Base-by-base conservation (phyloP, 1,140 invertebrate species). In the Penaeus japonicus region DNA sequence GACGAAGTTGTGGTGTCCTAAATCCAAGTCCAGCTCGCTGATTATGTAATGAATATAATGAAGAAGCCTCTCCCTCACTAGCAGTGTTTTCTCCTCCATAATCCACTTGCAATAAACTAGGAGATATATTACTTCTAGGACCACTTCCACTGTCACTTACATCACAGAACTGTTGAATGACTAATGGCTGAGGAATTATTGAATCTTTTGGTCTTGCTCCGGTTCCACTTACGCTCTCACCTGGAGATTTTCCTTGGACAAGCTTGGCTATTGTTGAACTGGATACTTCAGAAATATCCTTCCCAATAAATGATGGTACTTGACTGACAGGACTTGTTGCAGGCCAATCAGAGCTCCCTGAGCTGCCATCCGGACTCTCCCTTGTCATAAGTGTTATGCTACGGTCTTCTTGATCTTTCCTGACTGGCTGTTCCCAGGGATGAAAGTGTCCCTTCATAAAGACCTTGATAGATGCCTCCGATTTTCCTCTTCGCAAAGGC, bases 291-390 rank as follows among this genome's bases (percentile, higher is more conserved):
- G 80, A 30, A 77, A 81, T n/a, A 18, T 73, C 86, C 15, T 88
- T 39, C 27, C 24, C 24, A 24, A 30, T 78, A 17, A 88, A 55
- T 18, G 57, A n/a, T 20, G 32, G 1, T 22, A 65, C 22, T 4
- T 78, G 79, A 59, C 73, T 53, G 12, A 47, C 55, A 59, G 80
- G 80, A 75, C 85, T 87, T 53, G 78, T 87, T 53, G 62, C 79
- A 73, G 78, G 80, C 79, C 80, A 88, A n/a, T 88, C 70, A n/a
- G 80, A 88, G 24, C 81, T 75, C 24, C 81, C 87, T 1, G 87
- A 88, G 30, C 87, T 83, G 65, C 87, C 87, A 59, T 88, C 87
- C 47, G 87, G 87, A n/a, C 87, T 88, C 59, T 88, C 87, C 39
- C 87, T 27, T 0, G 53, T 47, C 55, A 88, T 83, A 18, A 59